These are phyloP conservation scores for Drosophila nigritarsus DNA, from an alignment of 2,888 invertebrate species.

Conservation along the genomic window DNA sequence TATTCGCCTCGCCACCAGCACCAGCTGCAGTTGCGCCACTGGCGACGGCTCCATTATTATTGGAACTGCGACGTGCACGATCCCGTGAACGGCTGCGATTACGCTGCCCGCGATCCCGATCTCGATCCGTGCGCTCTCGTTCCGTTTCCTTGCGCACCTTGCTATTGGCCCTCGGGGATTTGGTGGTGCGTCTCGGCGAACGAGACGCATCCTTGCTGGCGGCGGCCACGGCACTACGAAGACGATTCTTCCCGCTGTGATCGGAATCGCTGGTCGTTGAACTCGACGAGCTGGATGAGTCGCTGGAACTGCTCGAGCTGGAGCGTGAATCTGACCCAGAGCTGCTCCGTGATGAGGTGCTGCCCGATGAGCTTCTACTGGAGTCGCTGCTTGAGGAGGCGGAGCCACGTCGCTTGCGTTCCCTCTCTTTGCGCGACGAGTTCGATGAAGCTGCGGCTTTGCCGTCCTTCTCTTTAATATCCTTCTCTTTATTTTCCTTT, in stretches of 20 bases:
- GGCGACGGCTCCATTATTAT: conserved; percentile 41
- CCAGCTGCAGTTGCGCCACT: conserved; percentile 18
- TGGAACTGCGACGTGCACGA: conserved; percentile 68
- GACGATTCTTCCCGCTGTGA: conserved; percentile 83
- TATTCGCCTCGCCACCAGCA: conserved; percentile 50
- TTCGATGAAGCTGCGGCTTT: conserved; percentile 66
- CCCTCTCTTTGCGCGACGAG: conserved; percentile 80
- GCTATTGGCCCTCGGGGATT: conserved; percentile 69
- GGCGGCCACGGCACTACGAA: conserved; percentile 48
- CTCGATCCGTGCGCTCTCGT: conserved; percentile 57
- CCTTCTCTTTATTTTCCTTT: conserved; percentile 90
- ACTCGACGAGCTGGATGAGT: conserved; percentile 87
- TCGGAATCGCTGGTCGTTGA: conserved; percentile 89
- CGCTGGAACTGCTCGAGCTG: conserved; percentile 89
- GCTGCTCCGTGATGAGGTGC: conserved; percentile 91
- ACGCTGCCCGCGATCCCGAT: conserved; percentile 57
- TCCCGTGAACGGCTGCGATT: conserved; percentile 59
- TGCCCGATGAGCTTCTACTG: conserved; percentile 92
- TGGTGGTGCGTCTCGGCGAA: conserved; percentile 69
- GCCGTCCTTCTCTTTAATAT: conserved; percentile 79
- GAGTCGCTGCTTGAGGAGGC: conserved; percentile 93
- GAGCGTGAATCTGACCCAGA: conserved; percentile 91
- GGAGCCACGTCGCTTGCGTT: conserved; percentile 86
- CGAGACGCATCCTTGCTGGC: conserved; percentile 62
- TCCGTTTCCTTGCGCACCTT: conserved; percentile 73